A percentile compares a stretch with the other conserved stretches of the same genome.
Conservation (phyloP, 2,797 vertebrate species). For the Acanthopagrus latus region DNA sequence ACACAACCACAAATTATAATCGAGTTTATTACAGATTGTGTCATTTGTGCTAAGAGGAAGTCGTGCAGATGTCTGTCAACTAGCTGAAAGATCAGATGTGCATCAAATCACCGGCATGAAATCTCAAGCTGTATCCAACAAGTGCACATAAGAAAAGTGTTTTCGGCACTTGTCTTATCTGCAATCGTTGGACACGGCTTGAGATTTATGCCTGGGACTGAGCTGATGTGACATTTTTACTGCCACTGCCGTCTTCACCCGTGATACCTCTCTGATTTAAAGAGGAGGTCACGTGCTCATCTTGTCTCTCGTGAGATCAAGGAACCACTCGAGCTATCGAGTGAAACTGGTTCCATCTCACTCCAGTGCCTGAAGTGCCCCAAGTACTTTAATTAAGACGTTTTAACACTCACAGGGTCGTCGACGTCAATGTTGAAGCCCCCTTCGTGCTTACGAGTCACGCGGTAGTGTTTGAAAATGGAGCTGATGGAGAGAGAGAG, state of each 20-base stretch:
- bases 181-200: too few species aligned
- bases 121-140: not conserved
- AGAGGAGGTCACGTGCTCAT: not conserved
- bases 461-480: constrained; percentile 86
- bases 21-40: not conserved
- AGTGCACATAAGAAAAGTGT: not conserved
- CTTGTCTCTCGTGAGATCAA: not conserved
- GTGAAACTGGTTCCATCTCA: not conserved
- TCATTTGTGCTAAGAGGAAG: not conserved
- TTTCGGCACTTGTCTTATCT: too few species aligned
- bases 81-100: not conserved
- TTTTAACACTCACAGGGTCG: constrained; percentile 83
- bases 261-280: not conserved
- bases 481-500: constrained; percentile 51
- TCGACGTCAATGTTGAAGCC: constrained; percentile 87
- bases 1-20: not conserved
- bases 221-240: not conserved
- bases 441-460: constrained; percentile 61
- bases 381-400: not conserved
- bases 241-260: not conserved
- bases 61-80: not conserved
- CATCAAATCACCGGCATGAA: not conserved
- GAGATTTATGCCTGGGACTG: not conserved
- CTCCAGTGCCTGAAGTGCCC: too few species aligned
- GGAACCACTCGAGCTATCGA: not conserved